Evolutionary conservation across 2,113 vertebrate genomes (phyloP).

Genomic region (Tachysurus vachellii): DNA sequence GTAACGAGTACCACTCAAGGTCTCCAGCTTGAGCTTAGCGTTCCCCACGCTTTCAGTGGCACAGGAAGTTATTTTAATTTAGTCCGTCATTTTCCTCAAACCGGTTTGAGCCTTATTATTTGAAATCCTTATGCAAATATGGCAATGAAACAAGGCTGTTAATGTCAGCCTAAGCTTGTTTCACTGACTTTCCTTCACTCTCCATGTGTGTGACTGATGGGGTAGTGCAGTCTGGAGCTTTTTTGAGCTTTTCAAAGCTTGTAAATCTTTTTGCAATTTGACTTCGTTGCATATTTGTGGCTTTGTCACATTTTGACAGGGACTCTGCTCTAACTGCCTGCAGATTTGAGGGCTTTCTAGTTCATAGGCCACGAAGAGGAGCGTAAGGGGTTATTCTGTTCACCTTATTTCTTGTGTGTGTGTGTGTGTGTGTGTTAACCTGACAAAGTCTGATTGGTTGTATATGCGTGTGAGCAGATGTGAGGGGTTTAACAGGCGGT

Average conservation of each 20-base stretch:
- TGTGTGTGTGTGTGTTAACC: slow-evolving; percentile 10
- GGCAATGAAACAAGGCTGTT: neutral
- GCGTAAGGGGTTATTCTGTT: neutral
- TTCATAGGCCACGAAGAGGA: neutral
- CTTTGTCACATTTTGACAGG: neutral
- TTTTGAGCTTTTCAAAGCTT: slow-evolving; percentile 9
- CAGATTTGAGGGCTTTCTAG: slow-evolving; percentile 22
- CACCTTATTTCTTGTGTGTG: neutral
- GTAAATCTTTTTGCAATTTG: slow-evolving; percentile 13
- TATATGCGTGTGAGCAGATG: slow-evolving; percentile 26
- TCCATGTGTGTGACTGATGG: neutral
- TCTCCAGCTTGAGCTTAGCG: slow-evolving; percentile 5
- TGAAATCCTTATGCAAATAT: neutral
- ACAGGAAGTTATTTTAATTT: slow-evolving; percentile 25
- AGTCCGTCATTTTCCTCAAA: slow-evolving; percentile 19
- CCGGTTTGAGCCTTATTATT: neutral
- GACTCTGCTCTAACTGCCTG: slow-evolving; percentile 4
- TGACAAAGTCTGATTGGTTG: neutral
- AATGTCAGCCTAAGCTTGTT: neutral
- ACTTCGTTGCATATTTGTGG: slow-evolving; percentile 18
- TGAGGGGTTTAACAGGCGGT: slow-evolving; percentile 29
- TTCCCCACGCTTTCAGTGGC: slow-evolving; percentile 7
- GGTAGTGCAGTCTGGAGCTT: neutral
- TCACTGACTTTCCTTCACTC: neutral
- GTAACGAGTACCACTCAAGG: slow-evolving; percentile 5